Evolutionary conservation across 2,113 vertebrate genomes (phyloP).

Genomic region (Misgurnus mizolepis): DNA sequence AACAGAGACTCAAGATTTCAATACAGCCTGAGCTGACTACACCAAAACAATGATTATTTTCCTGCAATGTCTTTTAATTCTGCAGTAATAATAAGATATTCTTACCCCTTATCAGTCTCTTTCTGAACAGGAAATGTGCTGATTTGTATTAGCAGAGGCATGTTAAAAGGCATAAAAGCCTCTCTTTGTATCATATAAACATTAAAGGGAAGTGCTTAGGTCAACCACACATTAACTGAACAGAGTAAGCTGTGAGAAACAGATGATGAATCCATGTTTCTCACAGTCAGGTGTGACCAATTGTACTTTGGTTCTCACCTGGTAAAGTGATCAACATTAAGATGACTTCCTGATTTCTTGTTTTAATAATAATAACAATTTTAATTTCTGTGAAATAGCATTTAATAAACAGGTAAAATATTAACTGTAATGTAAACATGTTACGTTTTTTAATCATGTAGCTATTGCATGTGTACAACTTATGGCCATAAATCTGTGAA

Average conservation of each 20-base stretch:
- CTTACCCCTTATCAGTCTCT: not conserved
- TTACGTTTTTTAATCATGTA: no score
- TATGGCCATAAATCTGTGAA: constrained; percentile 25
- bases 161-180: not conserved
- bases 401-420: no score
- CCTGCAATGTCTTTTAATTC: no score
- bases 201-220: not conserved
- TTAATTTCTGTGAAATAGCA: no score
- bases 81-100: not conserved
- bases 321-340: not conserved
- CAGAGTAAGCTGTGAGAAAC: not conserved
- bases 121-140: not conserved
- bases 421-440: no score
- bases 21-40: not conserved
- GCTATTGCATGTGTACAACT: constrained; percentile 52
- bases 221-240: constrained; percentile 7
- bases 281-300: constrained; percentile 1
- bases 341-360: no score
- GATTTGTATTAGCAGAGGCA: not conserved
- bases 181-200: not conserved
- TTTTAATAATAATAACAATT: no score
- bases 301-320: constrained; percentile 3
- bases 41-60: not conserved
- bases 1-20: not conserved
- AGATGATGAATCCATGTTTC: not conserved